Base-by-base conservation (phyloP, 2,888 invertebrate species). In the Lingula anatina region DNA sequence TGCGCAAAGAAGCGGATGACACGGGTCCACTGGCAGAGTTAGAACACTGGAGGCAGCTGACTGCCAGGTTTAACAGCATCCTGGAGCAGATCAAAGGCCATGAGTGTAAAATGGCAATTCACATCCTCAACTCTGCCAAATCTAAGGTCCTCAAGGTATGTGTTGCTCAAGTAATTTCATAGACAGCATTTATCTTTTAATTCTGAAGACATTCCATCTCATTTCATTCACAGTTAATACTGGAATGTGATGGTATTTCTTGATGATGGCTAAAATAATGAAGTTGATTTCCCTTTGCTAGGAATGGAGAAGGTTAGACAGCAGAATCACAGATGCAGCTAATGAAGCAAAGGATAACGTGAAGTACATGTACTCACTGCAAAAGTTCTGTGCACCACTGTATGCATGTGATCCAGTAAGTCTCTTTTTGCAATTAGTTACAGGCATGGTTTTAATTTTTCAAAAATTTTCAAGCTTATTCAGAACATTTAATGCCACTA, bases 1-100 rank as follows among this genome's bases (percentile, higher is more conserved):
- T 91, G 53, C 82, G 89, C 50, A 83, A 86, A 31, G 91, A 91
- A 76, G 83, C 86, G 0, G 86, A 88, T 58, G 85, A 86, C 68
- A 86, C 87, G 46, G 91, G 90, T 0, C 91, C 91, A 0, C 71
- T 86, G 49, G 70, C 73, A 37, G 75, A 75, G 49, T 54, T 75
- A 21, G 72, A 75, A 36, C 70, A 73, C 56, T 75, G 75, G 75
- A 58, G 72, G 44, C 68, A 66, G 40, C 61, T 70, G 37, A 69
- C 64, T 51, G 64, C 70, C 24, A 58, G 65, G 27, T 75, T 73
- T 54, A 74, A 67, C 54, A 66, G 68, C 25, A 55, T 75, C 23
- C 58, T 73, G 26, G 68, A 71, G 38, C 70, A 71, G 54, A 67
- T 74, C 40, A 70, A 69, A 50, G 57, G 64, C 25, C 63, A 63